Base-by-base conservation (phyloP, 2,888 invertebrate genomes). In the Biston betularia region DNA sequence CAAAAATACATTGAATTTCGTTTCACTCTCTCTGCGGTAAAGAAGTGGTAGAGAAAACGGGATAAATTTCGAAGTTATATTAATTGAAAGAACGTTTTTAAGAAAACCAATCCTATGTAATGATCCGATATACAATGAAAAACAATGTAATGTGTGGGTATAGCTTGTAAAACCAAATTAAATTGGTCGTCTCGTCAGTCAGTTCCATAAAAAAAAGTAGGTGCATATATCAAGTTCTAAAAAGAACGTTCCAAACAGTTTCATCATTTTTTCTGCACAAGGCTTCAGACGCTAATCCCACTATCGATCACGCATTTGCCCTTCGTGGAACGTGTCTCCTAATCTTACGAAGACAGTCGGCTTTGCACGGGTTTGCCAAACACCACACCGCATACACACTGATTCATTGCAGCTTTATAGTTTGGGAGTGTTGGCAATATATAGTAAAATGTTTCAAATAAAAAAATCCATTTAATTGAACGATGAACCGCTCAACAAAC, bases 301-400 rank as follows among this genome's bases (percentile, higher is more conserved):
- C 78, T 67, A 89, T 91, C 81, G 76, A 88, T 92, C 88, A 89
- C 71, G 14, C 67, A 71, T 66, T 68, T 73, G 81, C 75, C 86
- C 86, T 92, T 92, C 92, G 87, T 79, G 86, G 92, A 92, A 92
- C 87, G 88, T 89, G 88, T 81, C 78, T 70, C 68, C 48, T 90
- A 90, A 92, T 89, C 92, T 86, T 64, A 65, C 80, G 86, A 80
- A 74, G 90, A 89, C 89, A 88, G 59, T 24, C 58, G 58, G 38
- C 49, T 55, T 63, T 11, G 58, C 54, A 24, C 15, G 49, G 57
- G 62, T 54, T 66, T 62, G 50, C 49, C 59, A 66, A 62, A 65
- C 61, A 56, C 55, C 57, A 55, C 49, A 58, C 12, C 40, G 11
- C 45, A 46, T 38, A 10, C 49, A 10, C 49, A 73, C 74, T 80